These are phyloP conservation scores for Tylochromis polylepis DNA, from an alignment of 2,113 vertebrate genomes.

Conservation along the genomic window DNA sequence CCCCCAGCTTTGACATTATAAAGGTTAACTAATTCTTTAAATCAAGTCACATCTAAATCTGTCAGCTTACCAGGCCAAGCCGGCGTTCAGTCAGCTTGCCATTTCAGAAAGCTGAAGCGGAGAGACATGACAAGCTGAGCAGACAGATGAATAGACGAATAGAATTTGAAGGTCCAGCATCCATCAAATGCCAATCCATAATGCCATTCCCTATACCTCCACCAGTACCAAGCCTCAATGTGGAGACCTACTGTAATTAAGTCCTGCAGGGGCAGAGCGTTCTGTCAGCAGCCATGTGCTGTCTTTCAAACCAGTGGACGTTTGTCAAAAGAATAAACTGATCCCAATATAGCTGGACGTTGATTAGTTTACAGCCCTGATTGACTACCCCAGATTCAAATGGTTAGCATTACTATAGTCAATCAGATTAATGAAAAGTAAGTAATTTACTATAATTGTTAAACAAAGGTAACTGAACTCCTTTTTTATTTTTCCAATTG, in stretches of 20 bases:
- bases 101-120: conserved; percentile 41
- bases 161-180: conserved; percentile 55
- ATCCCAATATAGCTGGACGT: background rate
- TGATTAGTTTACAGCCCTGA: background rate
- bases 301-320: conserved; percentile 30
- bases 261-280: conserved; percentile 8
- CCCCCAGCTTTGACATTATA: conserved; percentile 60
- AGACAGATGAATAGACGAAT: conserved; percentile 48
- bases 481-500: background rate
- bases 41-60: conserved; percentile 68
- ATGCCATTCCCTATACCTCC: conserved; percentile 5
- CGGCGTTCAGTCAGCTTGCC: conserved; percentile 39
- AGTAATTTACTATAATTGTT: background rate
- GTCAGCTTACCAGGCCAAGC: conserved; percentile 52
- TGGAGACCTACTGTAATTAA: background rate
- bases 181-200: conserved; percentile 47
- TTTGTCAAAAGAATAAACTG: conserved; percentile 6
- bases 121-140: conserved; percentile 46
- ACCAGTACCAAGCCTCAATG: background rate
- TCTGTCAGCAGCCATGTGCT: conserved; percentile 52
- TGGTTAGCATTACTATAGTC: background rate
- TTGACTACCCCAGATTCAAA: background rate
- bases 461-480: background rate
- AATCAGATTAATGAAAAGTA: background rate
- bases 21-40: conserved; percentile 78